Evolutionary conservation across 2,797 vertebrate genomes (phyloP), one percentile per base, ranked within the genome.

Genomic region (Hypotaenidia philippensis): DNA sequence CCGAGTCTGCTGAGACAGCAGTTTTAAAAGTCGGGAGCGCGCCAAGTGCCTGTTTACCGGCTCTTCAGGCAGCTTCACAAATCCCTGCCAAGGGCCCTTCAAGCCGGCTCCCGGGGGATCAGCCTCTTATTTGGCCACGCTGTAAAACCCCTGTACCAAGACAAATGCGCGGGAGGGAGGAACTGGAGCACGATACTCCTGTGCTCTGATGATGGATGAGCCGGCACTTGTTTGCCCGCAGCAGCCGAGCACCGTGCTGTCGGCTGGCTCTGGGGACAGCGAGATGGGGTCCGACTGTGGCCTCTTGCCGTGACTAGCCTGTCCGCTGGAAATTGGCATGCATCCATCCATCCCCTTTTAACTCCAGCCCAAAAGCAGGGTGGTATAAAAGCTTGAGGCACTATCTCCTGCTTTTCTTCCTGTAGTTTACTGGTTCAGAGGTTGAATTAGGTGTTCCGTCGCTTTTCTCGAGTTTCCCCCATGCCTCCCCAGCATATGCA

Each of bases 131-230:
- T 10, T 1, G 10, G 47, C 47, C 50, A 3, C 9, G 8, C 36
- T 6, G 16, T 7, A 19, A 34, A 40, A 82, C 31, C 6, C 10
- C 38, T 7, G 63, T 6, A 9, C 9, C 57, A 4, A 55, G 47
- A 6, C 7, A 15, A 12, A 13, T 0, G 1, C 2, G 1, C 1
- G 15, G 41, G 19, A 3, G 11, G 57, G 25, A 32, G 32, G 13
- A 26, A 1, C 18, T 9, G 11, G 34, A 27, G 13, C 3, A 6
- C 17, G 13, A 3, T 6, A 11, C 3, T 3, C 5, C 23, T 19
- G 5, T 1, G 49, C 49, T 27, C 17, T 1, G 41, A 44, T 44
- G 41, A 18, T 44, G 41, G 41, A 44, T 44, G 41, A 44, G 41
- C 41, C 41, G 18, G 18, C 18, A 44, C 41, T 44, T 7, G 25